phyloP scores from a whole-genome alignment of 2,797 vertebrate species.

The Sparidentex hasta region DNA sequence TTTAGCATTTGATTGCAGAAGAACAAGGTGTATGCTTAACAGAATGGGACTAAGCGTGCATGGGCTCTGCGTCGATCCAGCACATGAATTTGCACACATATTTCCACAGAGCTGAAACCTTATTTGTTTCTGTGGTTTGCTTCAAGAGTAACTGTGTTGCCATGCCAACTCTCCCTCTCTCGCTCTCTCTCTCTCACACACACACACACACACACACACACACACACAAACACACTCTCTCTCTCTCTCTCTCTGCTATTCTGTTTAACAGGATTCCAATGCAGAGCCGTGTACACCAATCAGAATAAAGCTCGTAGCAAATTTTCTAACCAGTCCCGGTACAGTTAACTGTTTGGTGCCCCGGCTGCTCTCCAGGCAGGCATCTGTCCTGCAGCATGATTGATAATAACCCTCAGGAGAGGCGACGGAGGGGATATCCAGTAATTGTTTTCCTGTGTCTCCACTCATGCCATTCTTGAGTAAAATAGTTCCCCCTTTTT shows the following conservation, averaged over 20 bases:
- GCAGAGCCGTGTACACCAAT: slow-evolving; percentile 82
- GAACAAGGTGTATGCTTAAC: slow-evolving; percentile 47
- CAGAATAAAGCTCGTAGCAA: slow-evolving; percentile 74
- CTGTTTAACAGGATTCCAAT: slow-evolving; percentile 84
- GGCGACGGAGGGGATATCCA: slow-evolving; percentile 18
- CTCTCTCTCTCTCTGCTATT: slow-evolving; percentile 58
- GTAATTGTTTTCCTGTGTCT: slow-evolving; percentile 53
- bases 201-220: slow-evolving; percentile 11
- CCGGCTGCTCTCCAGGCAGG: slow-evolving; percentile 56
- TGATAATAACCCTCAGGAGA: slow-evolving; percentile 62
- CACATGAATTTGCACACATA: slow-evolving; percentile 70
- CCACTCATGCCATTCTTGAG: slow-evolving; percentile 24
- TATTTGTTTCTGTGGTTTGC: slow-evolving; percentile 80
- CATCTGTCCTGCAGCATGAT: slow-evolving; percentile 71
- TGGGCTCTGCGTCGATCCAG: slow-evolving; percentile 52
- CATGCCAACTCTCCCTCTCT: slow-evolving; percentile 78
- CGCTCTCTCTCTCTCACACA: slow-evolving; percentile 10
- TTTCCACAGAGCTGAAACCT: slow-evolving; percentile 64
- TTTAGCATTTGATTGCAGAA: slow-evolving; percentile 44
- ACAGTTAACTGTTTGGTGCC: slow-evolving; percentile 77
- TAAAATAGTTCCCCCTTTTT: slow-evolving; percentile 26
- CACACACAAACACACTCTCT: slow-evolving; percentile 8
- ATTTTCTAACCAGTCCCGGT: slow-evolving; percentile 70
- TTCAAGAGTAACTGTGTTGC: slow-evolving; percentile 81
- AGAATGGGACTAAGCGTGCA: slow-evolving; percentile 30